These are phyloP conservation scores for human (Homo sapiens) DNA, from an alignment of 2,113 vertebrate species.

Conservation along the genomic window GRCh38 chr9:85233001-85233500, in stretches of 20 bases:
- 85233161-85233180: neutral
- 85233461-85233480: neutral
- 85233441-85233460: neutral
- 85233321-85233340: neutral
- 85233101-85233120: neutral
- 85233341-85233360: neutral
- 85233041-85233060: neutral
- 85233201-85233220: neutral
- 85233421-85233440: neutral
- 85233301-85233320: neutral
- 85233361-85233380: neutral
- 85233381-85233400: neutral
- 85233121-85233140: neutral
- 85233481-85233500: neutral
- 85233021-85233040: neutral
- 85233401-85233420: neutral
- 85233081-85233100: neutral
- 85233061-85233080: neutral
- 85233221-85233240: neutral
- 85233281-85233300: neutral
- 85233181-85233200: neutral
- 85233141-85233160: neutral
- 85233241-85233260: neutral
- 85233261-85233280: neutral
- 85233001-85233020: neutral